Evolutionary conservation across 2,113 vertebrate species (phyloP).

Genomic region (Nicator chloris): DNA sequence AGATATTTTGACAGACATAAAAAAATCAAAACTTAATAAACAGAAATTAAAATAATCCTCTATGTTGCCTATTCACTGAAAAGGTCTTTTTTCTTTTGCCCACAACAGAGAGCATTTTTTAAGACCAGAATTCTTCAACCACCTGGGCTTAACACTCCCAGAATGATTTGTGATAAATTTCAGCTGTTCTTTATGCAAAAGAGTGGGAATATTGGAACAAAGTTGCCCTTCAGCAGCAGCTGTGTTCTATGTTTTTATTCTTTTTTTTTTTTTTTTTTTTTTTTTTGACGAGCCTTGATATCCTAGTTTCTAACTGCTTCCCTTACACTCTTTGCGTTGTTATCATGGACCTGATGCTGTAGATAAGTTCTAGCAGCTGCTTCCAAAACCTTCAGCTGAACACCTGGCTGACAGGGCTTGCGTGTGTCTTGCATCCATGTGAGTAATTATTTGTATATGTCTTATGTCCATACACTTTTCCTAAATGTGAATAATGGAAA

Average conservation of each 20-base stretch:
- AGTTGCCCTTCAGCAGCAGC: not conserved
- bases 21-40: not conserved
- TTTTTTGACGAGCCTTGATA: not conserved
- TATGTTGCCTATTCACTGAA: not conserved
- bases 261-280: not conserved
- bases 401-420: not conserved
- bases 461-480: not conserved
- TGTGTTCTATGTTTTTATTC: slow-evolving; percentile 19
- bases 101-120: not conserved
- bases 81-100: not conserved
- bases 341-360: not conserved
- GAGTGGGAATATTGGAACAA: not conserved
- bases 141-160: not conserved
- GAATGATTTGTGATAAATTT: slow-evolving; percentile 10
- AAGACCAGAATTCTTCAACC: not conserved
- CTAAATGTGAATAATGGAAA: not conserved
- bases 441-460: not conserved
- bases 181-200: slow-evolving; percentile 3
- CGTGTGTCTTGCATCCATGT: not conserved
- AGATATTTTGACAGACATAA: not conserved
- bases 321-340: not conserved
- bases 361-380: not conserved
- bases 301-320: not conserved
- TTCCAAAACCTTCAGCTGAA: not conserved
- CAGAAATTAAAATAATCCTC: not conserved